Percentiles rank a stretch among this genome's conserved stretches.
phyloP scores from a whole-genome alignment of 2,113 vertebrate genomes.

The Neopipo cinnamomea region DNA sequence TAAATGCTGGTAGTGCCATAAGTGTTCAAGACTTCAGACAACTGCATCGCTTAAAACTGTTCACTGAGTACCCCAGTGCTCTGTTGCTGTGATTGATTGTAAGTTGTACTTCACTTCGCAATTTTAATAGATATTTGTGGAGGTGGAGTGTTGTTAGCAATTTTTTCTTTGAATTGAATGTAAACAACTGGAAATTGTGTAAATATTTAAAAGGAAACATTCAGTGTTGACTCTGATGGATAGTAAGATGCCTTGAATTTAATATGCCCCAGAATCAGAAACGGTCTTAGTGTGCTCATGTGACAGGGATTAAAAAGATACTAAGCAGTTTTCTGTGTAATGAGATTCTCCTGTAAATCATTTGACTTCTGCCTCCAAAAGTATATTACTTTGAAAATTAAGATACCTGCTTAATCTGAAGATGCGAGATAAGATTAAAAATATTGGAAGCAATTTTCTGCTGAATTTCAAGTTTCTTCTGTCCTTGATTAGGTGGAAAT shows the following conservation, averaged over 20 bases:
- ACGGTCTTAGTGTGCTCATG: not conserved
- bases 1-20: not conserved
- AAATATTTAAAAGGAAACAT: not conserved
- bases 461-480: not conserved
- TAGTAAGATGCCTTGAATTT: not conserved
- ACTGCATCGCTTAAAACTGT: not conserved
- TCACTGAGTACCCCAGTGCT: not conserved
- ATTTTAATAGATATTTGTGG: not conserved
- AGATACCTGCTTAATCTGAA: not conserved
- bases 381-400: not conserved
- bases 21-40: not conserved
- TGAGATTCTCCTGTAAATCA: not conserved
- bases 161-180: not conserved
- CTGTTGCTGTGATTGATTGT: not conserved
- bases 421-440: not conserved
- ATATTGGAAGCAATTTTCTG: not conserved
- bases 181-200: not conserved
- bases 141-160: not conserved
- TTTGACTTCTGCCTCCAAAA: not conserved
- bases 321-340: not conserved
- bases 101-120: not conserved
- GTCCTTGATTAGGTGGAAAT: no score
- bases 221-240: accelerated
- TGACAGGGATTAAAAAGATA: not conserved
- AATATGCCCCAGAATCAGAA: not conserved